Base-by-base conservation (phyloP, 2,888 invertebrate species). In the Synergus umbraculus region DNA sequence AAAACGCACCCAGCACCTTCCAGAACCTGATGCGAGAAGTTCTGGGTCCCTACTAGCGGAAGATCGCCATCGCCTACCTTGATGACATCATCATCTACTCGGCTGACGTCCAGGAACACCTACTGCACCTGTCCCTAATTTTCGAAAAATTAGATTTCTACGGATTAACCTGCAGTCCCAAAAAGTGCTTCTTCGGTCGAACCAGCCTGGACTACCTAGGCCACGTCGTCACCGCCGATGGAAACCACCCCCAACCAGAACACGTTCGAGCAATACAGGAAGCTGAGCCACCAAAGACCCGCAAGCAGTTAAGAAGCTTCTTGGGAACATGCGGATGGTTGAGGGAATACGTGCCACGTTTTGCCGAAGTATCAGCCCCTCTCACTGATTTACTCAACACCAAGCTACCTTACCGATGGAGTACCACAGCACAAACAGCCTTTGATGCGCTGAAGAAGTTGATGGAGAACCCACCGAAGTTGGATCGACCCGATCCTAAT, bases 1-100 rank as follows among this genome's bases (percentile, higher is more conserved):
- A 66, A 4, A 43, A 66, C 12, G 66, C 43, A 0, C 67, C 79
- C 0, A 13, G 44, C 0, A 80, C 79, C 1, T 78, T 80, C 3
- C 76, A 79, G 49, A 13, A 60, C 1, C 49, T 80, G 0, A 87
- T 87, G 85, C 63, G 77, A 10, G 82, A 83, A 15, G 86, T 85
- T 0, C 81, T 86, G 10, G 37, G 73, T 0, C 85, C 83, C 0
- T 83, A 82, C 64, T 69, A 85, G 3, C 77, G 80, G 4, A 46
- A 82, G 0, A 78, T 80, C 29, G 81, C 79, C 4, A 18, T 82
- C 8, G 43, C 65, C 10, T 78, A 73, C n/a, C 37, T 63, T n/a
- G 78, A 78, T 5, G 78, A 73, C 13, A 64, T 78, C 4, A 49
- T 54, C 4, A 65, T 79, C 12, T 79, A 76, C 22, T 79, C 76